Percentiles rank a stretch among this genome's conserved stretches.
These are phyloP conservation scores for Serrognathus titanus DNA, from an alignment of 2,888 invertebrate species.

Conservation along the genomic window DNA sequence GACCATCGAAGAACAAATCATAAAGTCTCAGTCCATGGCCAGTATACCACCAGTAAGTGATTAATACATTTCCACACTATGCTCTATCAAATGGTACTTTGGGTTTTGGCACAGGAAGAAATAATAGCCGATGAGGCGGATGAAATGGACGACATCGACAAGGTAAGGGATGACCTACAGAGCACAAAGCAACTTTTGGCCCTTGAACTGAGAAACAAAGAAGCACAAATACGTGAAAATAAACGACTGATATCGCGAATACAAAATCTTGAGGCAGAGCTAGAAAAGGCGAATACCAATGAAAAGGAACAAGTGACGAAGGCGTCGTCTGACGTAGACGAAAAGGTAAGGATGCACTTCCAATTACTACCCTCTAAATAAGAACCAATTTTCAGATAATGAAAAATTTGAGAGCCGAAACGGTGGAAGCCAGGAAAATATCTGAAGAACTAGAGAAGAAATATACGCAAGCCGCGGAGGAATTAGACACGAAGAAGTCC, in stretches of 20 bases:
- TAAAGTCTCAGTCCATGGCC: constrained; percentile 73
- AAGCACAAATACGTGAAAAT: constrained; percentile 75
- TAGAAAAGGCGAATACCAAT: constrained; percentile 57
- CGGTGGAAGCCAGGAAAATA: constrained; percentile 71
- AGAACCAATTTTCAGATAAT: constrained; percentile 48
- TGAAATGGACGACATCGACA: constrained; percentile 89
- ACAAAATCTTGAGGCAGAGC: constrained; percentile 75
- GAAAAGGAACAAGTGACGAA: constrained; percentile 9
- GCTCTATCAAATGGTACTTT: no score
- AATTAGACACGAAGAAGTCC: constrained; percentile 69
- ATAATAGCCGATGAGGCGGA: constrained; percentile 59
- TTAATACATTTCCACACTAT: not conserved
- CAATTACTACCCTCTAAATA: not conserved
- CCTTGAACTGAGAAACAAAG: constrained; percentile 79
- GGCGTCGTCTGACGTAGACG: constrained; percentile 33
- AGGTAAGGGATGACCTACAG: constrained; percentile 84
- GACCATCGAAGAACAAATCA: constrained; percentile 86
- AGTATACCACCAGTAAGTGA: constrained; percentile 52
- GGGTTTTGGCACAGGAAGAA: constrained; percentile 35
- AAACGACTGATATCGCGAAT: constrained; percentile 77
- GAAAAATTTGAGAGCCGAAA: constrained; percentile 69
- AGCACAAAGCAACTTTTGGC: constrained; percentile 89
- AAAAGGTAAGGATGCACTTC: constrained; percentile 36
- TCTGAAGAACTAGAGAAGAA: constrained; percentile 79
- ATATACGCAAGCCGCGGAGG: constrained; percentile 71